Percentiles rank a stretch among this genome's conserved stretches.
Conservation (phyloP, 1,140 invertebrate species). For the Drosophila burlai region DNA sequence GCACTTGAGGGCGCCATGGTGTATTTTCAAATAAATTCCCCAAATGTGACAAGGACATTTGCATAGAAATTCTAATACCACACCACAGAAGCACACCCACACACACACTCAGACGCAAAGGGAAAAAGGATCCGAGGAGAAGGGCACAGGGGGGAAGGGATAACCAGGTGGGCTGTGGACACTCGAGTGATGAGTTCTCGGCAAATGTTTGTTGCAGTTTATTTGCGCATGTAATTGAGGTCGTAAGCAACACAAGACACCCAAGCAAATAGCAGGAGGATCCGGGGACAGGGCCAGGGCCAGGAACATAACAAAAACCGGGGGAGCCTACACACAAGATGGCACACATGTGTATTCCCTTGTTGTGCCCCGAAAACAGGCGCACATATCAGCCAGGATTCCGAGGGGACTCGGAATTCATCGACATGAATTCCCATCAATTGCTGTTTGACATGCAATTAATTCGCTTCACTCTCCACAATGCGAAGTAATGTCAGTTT, state of each 20-base stretch:
- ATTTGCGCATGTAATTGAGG: slow-evolving; percentile 81
- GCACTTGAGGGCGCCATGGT: slow-evolving; percentile 35
- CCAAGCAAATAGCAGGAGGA: slow-evolving; percentile 10
- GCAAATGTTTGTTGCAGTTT: slow-evolving; percentile 81
- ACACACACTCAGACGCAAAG: slow-evolving; percentile 1
- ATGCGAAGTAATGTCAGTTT: slow-evolving; percentile 33
- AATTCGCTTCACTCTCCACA: slow-evolving; percentile 43
- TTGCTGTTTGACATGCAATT: slow-evolving; percentile 70
- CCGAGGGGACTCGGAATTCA: slow-evolving; percentile 26
- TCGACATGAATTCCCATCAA: slow-evolving; percentile 60
- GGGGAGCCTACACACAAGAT: not conserved
- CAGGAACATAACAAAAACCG: not conserved
- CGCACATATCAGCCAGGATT: slow-evolving; percentile 13
- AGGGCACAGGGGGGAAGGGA: not conserved
- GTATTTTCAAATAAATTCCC: slow-evolving; percentile 77
- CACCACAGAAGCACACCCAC: slow-evolving; percentile 28
- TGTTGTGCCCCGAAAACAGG: slow-evolving; percentile 11
- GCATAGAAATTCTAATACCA: slow-evolving; percentile 74
- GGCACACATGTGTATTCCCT: slow-evolving; percentile 14
- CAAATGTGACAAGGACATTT: slow-evolving; percentile 82
- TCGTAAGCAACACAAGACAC: slow-evolving; percentile 65
- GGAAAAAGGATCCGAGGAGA: slow-evolving; percentile 4
- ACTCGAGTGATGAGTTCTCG: slow-evolving; percentile 59
- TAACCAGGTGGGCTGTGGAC: slow-evolving; percentile 40
- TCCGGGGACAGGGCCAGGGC: slow-evolving; percentile 17